Conservation (phyloP, 1,140 invertebrate species). For the Octopus bimaculoides region DNA sequence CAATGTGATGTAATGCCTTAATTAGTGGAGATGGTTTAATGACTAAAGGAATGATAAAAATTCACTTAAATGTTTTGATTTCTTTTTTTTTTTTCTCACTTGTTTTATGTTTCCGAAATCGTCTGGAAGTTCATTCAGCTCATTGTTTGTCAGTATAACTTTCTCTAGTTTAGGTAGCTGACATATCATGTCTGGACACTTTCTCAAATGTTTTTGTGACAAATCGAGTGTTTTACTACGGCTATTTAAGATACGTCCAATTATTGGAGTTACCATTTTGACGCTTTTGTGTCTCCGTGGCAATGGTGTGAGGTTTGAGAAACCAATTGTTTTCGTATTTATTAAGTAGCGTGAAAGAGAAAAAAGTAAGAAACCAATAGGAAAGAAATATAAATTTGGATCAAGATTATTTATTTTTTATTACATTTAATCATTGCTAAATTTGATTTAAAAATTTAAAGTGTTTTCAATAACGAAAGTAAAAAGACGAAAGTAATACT, state of each 20-base stretch:
- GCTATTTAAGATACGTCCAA: slow-evolving; percentile 36
- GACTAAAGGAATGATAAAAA: background rate
- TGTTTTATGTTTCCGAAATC: slow-evolving; percentile 29
- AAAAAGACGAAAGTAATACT: no score
- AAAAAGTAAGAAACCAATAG: slow-evolving; percentile 13
- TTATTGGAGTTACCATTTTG: slow-evolving; percentile 43
- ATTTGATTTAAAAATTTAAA: no score
- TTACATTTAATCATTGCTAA: background rate
- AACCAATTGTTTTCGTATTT: background rate
- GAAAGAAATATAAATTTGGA: slow-evolving; percentile 7
- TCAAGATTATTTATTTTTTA: background rate
- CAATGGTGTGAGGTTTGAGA: slow-evolving; percentile 19
- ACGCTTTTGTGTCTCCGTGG: slow-evolving; percentile 19
- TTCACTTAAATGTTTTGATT: background rate
- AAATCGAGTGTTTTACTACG: slow-evolving; percentile 45
- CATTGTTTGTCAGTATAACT: slow-evolving; percentile 46
- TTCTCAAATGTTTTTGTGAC: slow-evolving; percentile 43
- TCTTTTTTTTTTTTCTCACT: background rate
- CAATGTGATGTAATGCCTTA: no score
- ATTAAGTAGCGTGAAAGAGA: slow-evolving; percentile 13
- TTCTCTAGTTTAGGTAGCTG: slow-evolving; percentile 37
- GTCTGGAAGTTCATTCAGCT: slow-evolving; percentile 40
- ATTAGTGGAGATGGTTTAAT: no score
- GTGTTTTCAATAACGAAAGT: no score
- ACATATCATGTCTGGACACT: slow-evolving; percentile 46